These are phyloP conservation scores for Prionace glauca DNA, from an alignment of 2,797 vertebrate genomes.

Conservation along the genomic window DNA sequence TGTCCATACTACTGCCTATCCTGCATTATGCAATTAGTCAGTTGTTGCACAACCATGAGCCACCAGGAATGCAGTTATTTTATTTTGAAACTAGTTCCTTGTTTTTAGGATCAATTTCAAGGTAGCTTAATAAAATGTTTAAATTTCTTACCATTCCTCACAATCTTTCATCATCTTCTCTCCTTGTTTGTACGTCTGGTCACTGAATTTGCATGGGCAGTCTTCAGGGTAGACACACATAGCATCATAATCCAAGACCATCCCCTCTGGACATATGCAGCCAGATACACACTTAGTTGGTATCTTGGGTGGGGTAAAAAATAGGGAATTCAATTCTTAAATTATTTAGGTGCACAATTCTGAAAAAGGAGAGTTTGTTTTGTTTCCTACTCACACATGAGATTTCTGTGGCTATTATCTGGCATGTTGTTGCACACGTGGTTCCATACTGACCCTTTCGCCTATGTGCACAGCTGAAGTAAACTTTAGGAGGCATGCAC, in stretches of 20 bases:
- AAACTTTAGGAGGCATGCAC: not conserved
- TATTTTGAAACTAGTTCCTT: not conserved
- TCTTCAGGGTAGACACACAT: not conserved
- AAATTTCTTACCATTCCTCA: conserved; percentile 15
- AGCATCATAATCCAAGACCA: conserved; percentile 2
- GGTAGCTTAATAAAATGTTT: not conserved
- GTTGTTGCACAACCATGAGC: no score
- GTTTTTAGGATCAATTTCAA: not conserved
- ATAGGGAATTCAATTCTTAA: not conserved
- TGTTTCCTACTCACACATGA: conserved; percentile 25
- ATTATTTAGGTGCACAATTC: not conserved
- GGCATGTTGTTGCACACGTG: not conserved
- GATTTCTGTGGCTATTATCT: conserved; percentile 13
- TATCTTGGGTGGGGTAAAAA: not conserved
- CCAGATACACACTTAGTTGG: not conserved
- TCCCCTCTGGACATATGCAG: conserved; percentile 24
- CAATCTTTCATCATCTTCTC: conserved; percentile 28
- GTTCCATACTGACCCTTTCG: not conserved
- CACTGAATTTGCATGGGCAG: conserved; percentile 21
- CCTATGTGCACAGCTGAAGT: conserved; percentile 10
- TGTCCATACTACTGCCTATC: not conserved
- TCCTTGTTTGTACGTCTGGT: not conserved
- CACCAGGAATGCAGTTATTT: not conserved
- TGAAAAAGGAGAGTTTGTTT: not conserved
- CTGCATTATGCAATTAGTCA: not conserved